Conservation (phyloP, 2,797 vertebrate species). For the Sebastes oblongus region DNA sequence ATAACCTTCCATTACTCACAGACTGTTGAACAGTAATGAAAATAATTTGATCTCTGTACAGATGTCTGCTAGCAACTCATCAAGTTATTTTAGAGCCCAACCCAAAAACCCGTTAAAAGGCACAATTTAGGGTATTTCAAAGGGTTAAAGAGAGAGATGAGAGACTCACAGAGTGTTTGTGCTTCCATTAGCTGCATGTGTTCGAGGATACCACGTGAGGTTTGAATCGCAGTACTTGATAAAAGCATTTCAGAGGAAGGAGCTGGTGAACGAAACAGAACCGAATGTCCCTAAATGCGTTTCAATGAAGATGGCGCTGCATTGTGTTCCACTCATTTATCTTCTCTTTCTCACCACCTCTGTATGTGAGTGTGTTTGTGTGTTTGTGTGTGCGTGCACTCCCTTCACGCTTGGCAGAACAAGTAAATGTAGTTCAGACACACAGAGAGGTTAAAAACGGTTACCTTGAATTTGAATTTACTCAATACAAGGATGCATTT, state of each 20-base stretch:
- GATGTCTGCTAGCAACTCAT: too few relatives aligned
- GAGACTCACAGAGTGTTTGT: slow-evolving; percentile 9
- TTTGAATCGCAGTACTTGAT: slow-evolving; percentile 18
- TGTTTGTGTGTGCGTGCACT: background rate
- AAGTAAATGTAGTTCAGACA: slow-evolving; percentile 18
- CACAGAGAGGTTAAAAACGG: background rate
- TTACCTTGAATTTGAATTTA: slow-evolving; percentile 32
- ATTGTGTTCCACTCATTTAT: background rate
- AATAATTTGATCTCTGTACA: too few relatives aligned
- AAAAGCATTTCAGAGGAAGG: background rate
- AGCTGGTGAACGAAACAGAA: background rate
- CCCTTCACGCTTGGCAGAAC: too few relatives aligned
- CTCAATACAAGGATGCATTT: background rate
- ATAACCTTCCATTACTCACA: too few relatives aligned
- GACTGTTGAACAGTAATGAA: too few relatives aligned
- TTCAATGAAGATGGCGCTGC: slow-evolving; percentile 11
- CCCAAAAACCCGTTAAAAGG: too few relatives aligned
- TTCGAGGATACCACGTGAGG: background rate
- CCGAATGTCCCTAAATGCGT: slow-evolving; percentile 11
- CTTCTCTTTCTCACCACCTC: background rate
- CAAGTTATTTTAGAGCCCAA: too few relatives aligned
- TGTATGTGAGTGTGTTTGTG: background rate
- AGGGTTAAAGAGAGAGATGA: slow-evolving; percentile 1
- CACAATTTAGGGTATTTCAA: too few relatives aligned
- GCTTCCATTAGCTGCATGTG: slow-evolving; percentile 23